Base-by-base conservation (phyloP, 2,888 invertebrate species). In the Drosophila maculinotata region DNA sequence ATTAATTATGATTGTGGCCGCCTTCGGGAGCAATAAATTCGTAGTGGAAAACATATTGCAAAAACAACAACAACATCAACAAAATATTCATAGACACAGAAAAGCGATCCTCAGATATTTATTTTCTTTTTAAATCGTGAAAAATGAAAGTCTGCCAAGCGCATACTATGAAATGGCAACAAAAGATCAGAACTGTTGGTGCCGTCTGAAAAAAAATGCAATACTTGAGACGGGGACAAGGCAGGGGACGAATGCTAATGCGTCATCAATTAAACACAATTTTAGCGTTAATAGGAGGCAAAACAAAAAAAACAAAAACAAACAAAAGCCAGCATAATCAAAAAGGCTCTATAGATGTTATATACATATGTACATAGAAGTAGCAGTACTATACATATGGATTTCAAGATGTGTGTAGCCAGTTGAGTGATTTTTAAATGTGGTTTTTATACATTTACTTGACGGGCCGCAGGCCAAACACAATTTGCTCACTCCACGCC, bases 211-310 rank as follows among this genome's bases (percentile, higher is more conserved):
- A 83, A 88, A 79, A 81, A 79, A 63, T 66, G 69, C 80, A 83
- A 47, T 54, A 51, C 35, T 31, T 14, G 44, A 28, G 25, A 35
- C 14, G 67, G 35, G 52, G 39, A 17, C 15, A 10, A 48, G 57
- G 48, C 49, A 42, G 38, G 38, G 45, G 44, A 51, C 26, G 28
- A n/a, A 39, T 17, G 23, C 38, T 44, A 73, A 71, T 81, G 87
- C 87, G 87, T 85, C 81, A 81, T 79, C 81, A 81, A 81, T 87
- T 81, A 81, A 85, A 79, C 69, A 78, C 85, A 81, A 79, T 85
- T 87, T 66, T 85, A 53, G 82, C 87, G 75, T 78, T 87, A 87
- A 80, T 69, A 71, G 82, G 41, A 26, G 35, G 56, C 52, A 51
- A 47, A 59, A 58, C 33, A 53, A 58, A 47, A 42, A 14, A 33